Base-by-base conservation (phyloP, 2,888 invertebrate species). In the Branchellion lobata region DNA sequence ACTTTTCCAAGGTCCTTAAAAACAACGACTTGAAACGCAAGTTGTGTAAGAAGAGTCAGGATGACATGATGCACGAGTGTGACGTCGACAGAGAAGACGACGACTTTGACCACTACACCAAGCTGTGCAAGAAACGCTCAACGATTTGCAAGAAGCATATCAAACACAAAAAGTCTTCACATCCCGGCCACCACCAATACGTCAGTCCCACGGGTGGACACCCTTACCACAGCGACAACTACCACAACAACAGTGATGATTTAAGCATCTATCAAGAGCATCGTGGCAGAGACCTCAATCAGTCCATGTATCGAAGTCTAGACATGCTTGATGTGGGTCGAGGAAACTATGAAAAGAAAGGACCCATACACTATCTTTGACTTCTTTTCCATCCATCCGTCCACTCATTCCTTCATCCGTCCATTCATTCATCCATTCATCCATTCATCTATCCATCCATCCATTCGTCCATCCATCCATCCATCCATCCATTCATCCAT, bases 301-400 rank as follows among this genome's bases (percentile, higher is more conserved):
- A 24, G 14, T 57, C 61, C 3, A 57, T 57, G 21, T n/a, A 57
- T n/a, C 21, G 61, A 8, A 57, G 61, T 24, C 61, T 57, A 3
- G 61, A 57, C 24, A 57, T 57, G 61, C 61, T 57, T n/a, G 61
- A 57, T n/a, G 61, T 57, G 21, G 61, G 61, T n/a, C 5, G 61
- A 57, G 61, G 61, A 5, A 8, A 57, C 24, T 14, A 40, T 14
- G n/a, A n/a, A 5, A 57, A 18, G 21, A 57, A 24, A n/a, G 14
- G 61, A 24, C 61, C 61, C 24, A 57, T 57, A 8, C 61, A 57
- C 61, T 57, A 57, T n/a, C 24, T 57, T 3, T 57, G 24, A 57
- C 61, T n/a, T 18, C n/a, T 8, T n/a, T 47, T n/a, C n/a, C n/a
- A n/a, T n/a, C n/a, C n/a, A n/a, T n/a, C n/a, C n/a, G n/a, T n/a